Percentiles rank a stretch among this genome's conserved stretches.
Conservation (phyloP, 2,113 vertebrate genomes). For the Lutjanus erythropterus region DNA sequence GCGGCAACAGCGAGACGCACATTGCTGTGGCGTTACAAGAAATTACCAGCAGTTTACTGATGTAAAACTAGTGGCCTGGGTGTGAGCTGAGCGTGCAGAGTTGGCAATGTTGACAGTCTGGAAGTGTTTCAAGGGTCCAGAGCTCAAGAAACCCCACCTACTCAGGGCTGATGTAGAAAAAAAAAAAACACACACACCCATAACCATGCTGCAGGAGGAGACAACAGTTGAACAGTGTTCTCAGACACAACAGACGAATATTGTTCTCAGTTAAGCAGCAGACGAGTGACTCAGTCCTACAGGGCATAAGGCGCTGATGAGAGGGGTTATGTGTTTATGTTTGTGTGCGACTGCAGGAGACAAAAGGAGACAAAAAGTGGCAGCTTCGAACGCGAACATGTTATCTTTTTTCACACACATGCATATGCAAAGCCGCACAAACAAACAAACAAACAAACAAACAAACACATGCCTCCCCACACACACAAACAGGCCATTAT, state of each 20-base stretch:
- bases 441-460: slow-evolving; percentile 73
- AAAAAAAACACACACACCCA: slow-evolving; percentile 8
- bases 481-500: slow-evolving; percentile 69
- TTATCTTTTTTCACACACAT: slow-evolving; percentile 50
- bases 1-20: not conserved
- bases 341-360: slow-evolving; percentile 10
- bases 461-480: slow-evolving; percentile 52
- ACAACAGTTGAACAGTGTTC: slow-evolving; percentile 55
- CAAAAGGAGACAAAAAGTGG: slow-evolving; percentile 33
- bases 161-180: slow-evolving; percentile 9
- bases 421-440: slow-evolving; percentile 58
- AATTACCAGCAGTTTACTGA: not conserved
- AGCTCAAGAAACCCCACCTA: slow-evolving; percentile 28
- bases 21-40: not conserved
- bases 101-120: slow-evolving; percentile 24
- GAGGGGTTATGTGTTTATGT: slow-evolving; percentile 7
- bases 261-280: slow-evolving; percentile 55
- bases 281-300: slow-evolving; percentile 56
- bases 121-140: slow-evolving; percentile 24
- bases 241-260: slow-evolving; percentile 67
- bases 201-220: slow-evolving; percentile 29
- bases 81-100: slow-evolving; percentile 6
- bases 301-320: slow-evolving; percentile 9
- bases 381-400: slow-evolving; percentile 22
- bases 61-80: slow-evolving; percentile 9